Evolutionary conservation across 2,888 invertebrate genomes (phyloP), one percentile per base, ranked within the genome.

Genomic region (Saturnia japonica): DNA sequence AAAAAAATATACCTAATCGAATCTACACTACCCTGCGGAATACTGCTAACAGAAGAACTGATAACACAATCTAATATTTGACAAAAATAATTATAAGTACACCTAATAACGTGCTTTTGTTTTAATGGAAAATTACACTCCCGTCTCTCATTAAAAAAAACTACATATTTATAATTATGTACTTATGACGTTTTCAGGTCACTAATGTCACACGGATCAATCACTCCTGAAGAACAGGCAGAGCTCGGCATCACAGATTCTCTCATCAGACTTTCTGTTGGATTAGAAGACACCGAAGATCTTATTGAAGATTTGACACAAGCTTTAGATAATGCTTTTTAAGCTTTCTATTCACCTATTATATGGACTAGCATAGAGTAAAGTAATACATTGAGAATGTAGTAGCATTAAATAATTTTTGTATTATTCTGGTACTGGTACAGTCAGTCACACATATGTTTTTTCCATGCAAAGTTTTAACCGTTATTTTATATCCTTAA

Each of bases 151-250:
- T 47, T 47, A 47, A 25, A 6, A 57, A 11, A 12, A 22, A 25
- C 6, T 11, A 3, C 11, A 3, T n/a, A n/a, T n/a, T n/a, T n/a
- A 8, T 25, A 57, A 25, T 1, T 22, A 57, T 28, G 14, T 14
- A 25, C 11, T 25, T 25, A 9, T 11, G 34, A 34, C 54, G 72
- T 81, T 91, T 93, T 51, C 86, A 97, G 97, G 73, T 96, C 96
- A 34, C 88, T 98, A 42, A 99, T 99, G 99, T 99, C 99, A 0
- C 99, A 99, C 85, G 97, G 98, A 1, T 97, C 98, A 0, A 96
- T 99, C 43, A 97, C 98, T 0, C 95, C 94, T 70, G 96, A 96
- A 66, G 96, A 97, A 75, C 93, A 98, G 74, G 91, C 87, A 43
- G 91, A 93, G 74, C 94, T 98, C 45, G 97, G 97, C 16, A 98